Evolutionary conservation across 2,113 vertebrate genomes (phyloP).

Genomic region (Xiphophorus maculatus): DNA sequence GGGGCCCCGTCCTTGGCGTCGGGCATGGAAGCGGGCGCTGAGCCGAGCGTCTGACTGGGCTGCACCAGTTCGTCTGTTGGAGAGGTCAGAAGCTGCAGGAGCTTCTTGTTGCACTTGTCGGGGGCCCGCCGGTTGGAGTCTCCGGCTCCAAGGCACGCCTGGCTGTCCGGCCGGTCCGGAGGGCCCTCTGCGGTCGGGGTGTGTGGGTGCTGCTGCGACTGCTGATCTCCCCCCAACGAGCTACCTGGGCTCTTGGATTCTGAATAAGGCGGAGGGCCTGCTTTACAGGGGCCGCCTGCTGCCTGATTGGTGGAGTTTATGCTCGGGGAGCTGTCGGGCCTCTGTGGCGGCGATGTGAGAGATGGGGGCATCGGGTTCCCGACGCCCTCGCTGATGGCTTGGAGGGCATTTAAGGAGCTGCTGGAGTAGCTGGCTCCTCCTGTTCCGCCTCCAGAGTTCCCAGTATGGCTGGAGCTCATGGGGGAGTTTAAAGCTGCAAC

Average conservation of each 20-base stretch:
- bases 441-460: conserved; percentile 75
- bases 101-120: conserved; percentile 94
- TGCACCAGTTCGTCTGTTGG: conserved; percentile 88
- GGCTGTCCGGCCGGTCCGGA: conserved; percentile 87
- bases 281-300: conserved; percentile 71
- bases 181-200: conserved; percentile 84
- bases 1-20: conserved; percentile 86
- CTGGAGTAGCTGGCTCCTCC: conserved; percentile 89
- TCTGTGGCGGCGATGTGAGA: conserved; percentile 89
- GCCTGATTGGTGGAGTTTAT: conserved; percentile 79
- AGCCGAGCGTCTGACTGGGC: conserved; percentile 63
- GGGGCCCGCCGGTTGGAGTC: conserved; percentile 83
- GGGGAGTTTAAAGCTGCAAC: conserved; percentile 90
- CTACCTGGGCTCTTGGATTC: conserved; percentile 90
- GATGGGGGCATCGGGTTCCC: conserved; percentile 91
- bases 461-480: conserved; percentile 84
- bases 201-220: conserved; percentile 58
- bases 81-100: conserved; percentile 93
- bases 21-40: conserved; percentile 59
- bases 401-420: conserved; percentile 95
- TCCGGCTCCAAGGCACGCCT: conserved; percentile 79
- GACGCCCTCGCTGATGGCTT: conserved; percentile 97
- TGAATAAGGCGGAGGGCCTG: conserved; percentile 79
- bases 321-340: conserved; percentile 89
- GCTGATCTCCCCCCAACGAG: conserved; percentile 77